Evolutionary conservation across 2,888 invertebrate species (phyloP).

Genomic region (Drosophila basisetae): DNA sequence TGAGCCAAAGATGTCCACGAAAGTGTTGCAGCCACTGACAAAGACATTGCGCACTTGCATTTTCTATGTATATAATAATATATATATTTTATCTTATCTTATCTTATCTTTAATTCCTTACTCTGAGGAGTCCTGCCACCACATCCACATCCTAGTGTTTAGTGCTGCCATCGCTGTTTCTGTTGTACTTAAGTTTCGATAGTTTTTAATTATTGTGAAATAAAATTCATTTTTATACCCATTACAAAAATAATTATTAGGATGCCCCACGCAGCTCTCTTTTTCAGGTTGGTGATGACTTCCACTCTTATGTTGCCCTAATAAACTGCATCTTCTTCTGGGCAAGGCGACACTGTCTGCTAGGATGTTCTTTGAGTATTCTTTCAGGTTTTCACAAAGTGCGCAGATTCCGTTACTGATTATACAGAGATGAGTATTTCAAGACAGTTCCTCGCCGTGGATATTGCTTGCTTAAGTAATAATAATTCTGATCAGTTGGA

Average conservation of each 20-base stretch:
- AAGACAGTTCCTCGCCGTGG: neutral
- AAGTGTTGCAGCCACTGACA: conserved; percentile 51
- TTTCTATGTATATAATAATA: conserved; percentile 34
- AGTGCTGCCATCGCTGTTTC: conserved; percentile 69
- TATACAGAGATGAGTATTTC: neutral
- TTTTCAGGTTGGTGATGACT: neutral
- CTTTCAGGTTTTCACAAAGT: too few species aligned
- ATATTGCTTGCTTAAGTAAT: neutral
- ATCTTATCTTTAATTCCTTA: conserved; percentile 22
- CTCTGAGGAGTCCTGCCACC: conserved; percentile 32
- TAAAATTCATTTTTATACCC: conserved; percentile 54
- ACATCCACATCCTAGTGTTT: conserved; percentile 55
- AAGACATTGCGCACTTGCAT: conserved; percentile 63
- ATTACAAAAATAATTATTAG: neutral
- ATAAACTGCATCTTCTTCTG: neutral
- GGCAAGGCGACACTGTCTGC: neutral
- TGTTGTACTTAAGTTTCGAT: conserved; percentile 73
- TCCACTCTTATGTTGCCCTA: neutral
- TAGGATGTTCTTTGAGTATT: neutral
- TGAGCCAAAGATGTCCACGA: conserved; percentile 80
- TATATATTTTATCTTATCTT: conserved; percentile 1
- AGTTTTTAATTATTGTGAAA: conserved; percentile 55
- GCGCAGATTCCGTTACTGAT: too few species aligned
- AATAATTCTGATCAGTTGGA: neutral
- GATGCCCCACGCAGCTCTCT: neutral